Evolutionary conservation across 2,113 vertebrate genomes (phyloP).

Genomic region (Puffinus mauretanicus): DNA sequence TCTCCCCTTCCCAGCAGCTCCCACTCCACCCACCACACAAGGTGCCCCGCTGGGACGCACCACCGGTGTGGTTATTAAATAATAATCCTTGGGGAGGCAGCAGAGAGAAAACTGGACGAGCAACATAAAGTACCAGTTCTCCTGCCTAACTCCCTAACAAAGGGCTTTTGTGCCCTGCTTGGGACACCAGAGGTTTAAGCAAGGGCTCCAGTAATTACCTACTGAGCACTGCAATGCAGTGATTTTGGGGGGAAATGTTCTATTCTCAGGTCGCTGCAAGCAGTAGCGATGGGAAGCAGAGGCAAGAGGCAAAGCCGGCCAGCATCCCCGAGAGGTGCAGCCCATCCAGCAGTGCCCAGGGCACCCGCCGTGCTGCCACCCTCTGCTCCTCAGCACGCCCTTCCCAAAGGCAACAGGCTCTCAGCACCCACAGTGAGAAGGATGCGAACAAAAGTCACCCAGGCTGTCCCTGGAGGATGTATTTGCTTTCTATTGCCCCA

Average conservation of each 20-base stretch:
- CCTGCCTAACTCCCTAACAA: neutral
- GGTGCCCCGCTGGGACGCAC: neutral
- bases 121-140: neutral
- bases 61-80: neutral
- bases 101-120: neutral
- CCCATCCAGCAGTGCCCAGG: neutral
- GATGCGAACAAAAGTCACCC: neutral
- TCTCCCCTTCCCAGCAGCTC: neutral
- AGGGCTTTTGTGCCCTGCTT: neutral
- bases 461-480: neutral
- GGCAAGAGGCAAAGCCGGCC: neutral
- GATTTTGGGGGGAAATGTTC: neutral
- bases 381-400: neutral
- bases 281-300: neutral
- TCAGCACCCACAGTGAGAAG: neutral
- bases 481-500: neutral
- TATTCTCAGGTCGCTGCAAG: neutral
- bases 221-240: fast-evolving
- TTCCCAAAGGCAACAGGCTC: neutral
- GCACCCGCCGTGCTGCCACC: neutral
- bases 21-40: neutral
- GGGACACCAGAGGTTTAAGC: neutral
- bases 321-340: neutral
- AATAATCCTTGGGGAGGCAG: neutral
- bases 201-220: neutral